A percentile compares a stretch with the other conserved stretches of the same genome.
Conservation (phyloP, 2,797 vertebrate species). For the Crax fasciolata region DNA sequence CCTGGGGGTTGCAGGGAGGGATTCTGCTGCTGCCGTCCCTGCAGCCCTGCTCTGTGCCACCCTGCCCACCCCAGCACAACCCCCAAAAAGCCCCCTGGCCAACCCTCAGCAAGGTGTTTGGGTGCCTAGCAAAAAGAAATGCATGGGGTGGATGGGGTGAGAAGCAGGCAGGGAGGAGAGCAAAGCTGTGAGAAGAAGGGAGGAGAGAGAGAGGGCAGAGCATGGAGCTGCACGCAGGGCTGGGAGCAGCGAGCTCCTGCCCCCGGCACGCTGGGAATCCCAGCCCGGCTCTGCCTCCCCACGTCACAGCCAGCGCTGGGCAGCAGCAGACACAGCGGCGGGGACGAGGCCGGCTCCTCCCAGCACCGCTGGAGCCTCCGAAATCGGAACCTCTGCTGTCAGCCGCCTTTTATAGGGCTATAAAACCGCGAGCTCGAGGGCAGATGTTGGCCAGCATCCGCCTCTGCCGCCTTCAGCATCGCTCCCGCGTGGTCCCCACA, state of each 20-base stretch:
- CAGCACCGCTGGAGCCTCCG: slow-evolving; percentile 71
- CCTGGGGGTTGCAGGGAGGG: neutral
- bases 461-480: neutral
- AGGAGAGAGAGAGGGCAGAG: neutral
- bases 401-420: slow-evolving; percentile 82
- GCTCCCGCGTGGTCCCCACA: neutral
- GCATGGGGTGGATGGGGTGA: accelerated
- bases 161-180: neutral
- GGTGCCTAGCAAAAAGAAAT: neutral
- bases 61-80: neutral
- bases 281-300: slow-evolving; percentile 33
- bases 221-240: neutral
- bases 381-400: slow-evolving; percentile 75
- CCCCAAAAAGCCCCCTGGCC: neutral
- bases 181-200: accelerated
- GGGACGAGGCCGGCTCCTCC: slow-evolving; percentile 34
- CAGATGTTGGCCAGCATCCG: neutral
- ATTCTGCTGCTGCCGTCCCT: neutral
- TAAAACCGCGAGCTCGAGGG: slow-evolving; percentile 71
- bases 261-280: slow-evolving; percentile 64
- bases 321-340: neutral
- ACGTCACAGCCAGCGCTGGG: slow-evolving; percentile 55
- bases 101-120: neutral
- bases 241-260: slow-evolving; percentile 54
- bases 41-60: neutral